Evolutionary conservation across 2,797 vertebrate genomes (phyloP), one percentile per base, ranked within the genome.

Genomic region (Holocentrus rufus): DNA sequence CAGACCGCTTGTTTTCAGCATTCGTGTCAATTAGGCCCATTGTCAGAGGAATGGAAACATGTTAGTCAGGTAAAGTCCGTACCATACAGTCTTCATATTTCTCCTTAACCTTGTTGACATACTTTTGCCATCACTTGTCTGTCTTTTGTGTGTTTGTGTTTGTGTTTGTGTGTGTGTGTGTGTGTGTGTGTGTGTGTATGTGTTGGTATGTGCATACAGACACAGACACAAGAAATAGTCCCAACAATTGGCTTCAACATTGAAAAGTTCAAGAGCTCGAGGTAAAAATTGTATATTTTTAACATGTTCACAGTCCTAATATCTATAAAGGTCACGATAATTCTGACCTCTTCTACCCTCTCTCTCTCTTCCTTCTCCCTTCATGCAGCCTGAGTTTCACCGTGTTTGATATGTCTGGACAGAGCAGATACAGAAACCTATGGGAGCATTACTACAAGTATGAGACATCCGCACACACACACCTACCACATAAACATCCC

Each of bases 381-480:
- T 42, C 23, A 31, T 83, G 22, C 87, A 99, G 98, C 90, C 90
- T 98, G 85, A 98, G 95, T 39, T 99, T 99, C 87, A 99, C 97
- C 47, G 97, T 98, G 62, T 98, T 99, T 91, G 98, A 99, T 80
- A 99, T 99, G 98, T 99, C 97, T 62, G 98, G 97, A 67, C 97
- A 99, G 91, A 97, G 95, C 83, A 95, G 96, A 91, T 99, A 99
- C 88, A 95, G 98, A 93, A 97, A 97, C 88, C 93, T 99, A 18
- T 99, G 97, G 98, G 98, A 99, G 74, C 97, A 99, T 90, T 99
- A 99, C 86, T 99, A 98, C 93, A 99, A 97, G 97, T 99, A 95
- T 91, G 95, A 67, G 10, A 61, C 42, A n/a, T 58, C 31, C 49
- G 69, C 22, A 17, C 31, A 44, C 42, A 42, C 11, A 42, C 39